A percentile compares a stretch with the other conserved stretches of the same genome.
phyloP scores from a whole-genome alignment of 2,888 invertebrate species.

The Eilema griseolum region DNA sequence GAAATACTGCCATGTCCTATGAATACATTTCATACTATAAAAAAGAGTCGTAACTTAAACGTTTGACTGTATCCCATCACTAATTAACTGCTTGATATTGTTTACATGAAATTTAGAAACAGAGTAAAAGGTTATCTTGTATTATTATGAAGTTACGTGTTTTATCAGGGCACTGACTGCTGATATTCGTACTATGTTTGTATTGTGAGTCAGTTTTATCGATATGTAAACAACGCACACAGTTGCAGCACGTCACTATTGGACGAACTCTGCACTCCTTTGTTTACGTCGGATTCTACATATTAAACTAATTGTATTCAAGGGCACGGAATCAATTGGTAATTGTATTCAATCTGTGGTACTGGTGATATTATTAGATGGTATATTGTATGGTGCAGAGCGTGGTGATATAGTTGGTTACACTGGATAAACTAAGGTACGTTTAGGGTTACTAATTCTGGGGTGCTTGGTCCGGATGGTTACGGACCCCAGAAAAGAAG shows the following conservation, averaged over 20 bases:
- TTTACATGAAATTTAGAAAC: conserved; percentile 12
- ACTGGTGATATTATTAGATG: background rate
- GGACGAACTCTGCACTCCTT: conserved; percentile 70
- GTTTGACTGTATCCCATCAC: background rate
- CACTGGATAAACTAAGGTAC: background rate
- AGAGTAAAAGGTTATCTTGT: conserved; percentile 15
- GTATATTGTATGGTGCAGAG: background rate
- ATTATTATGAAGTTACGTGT: conserved; percentile 6
- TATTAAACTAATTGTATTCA: conserved; percentile 64
- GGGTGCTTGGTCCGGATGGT: no score
- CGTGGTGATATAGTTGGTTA: background rate
- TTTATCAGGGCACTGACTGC: conserved; percentile 12
- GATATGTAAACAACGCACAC: conserved; percentile 63
- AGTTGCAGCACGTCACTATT: conserved; percentile 60
- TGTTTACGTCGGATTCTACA: conserved; percentile 63
- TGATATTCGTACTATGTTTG: conserved; percentile 4
- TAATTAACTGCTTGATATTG: background rate
- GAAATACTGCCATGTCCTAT: background rate
- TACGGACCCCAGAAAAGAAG: no score
- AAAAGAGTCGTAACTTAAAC: no score
- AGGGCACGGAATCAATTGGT: conserved; percentile 58
- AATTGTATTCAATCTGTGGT: conserved; percentile 25
- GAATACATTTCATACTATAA: background rate
- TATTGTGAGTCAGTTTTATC: conserved; percentile 44
- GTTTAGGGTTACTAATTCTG: no score